A percentile compares a stretch with the other conserved stretches of the same genome.
phyloP scores from a whole-genome alignment of 2,113 vertebrate species.

The Hystrix cristata region DNA sequence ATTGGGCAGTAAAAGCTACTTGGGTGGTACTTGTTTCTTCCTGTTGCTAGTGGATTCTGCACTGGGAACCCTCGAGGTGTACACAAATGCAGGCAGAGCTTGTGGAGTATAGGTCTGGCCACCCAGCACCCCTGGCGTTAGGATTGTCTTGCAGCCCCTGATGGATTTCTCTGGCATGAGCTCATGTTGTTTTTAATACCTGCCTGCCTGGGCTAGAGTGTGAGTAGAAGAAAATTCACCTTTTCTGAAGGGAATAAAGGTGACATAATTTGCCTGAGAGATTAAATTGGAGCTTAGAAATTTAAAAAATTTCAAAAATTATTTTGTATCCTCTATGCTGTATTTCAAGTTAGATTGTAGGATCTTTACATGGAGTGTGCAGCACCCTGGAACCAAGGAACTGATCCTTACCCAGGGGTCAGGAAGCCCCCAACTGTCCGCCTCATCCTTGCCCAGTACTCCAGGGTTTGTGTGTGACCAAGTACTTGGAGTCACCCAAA shows the following conservation, averaged over 20 bases:
- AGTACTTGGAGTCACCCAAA: not conserved
- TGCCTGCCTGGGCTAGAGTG: not conserved
- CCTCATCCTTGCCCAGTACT: not conserved
- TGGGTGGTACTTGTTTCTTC: not conserved
- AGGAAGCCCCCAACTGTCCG: accelerated
- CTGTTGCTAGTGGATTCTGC: not conserved
- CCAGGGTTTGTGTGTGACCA: not conserved
- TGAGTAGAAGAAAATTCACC: not conserved
- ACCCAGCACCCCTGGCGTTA: accelerated
- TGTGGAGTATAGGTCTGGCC: accelerated
- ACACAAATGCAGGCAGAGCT: not conserved
- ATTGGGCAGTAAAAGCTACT: not conserved
- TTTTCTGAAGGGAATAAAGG: not conserved
- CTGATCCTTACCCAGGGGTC: not conserved
- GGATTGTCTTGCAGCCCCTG: not conserved
- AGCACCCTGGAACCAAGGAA: not conserved
- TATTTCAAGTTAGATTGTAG: not conserved
- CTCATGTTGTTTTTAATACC: not conserved
- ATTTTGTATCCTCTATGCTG: not conserved
- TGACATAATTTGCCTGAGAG: not conserved
- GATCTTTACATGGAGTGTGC: not conserved
- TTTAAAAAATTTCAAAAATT: not conserved
- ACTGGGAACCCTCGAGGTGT: accelerated
- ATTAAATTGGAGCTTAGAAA: not conserved
- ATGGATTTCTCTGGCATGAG: not conserved